Evolutionary conservation across 2,888 invertebrate species (phyloP).

Genomic region (Cephalotes varians): DNA sequence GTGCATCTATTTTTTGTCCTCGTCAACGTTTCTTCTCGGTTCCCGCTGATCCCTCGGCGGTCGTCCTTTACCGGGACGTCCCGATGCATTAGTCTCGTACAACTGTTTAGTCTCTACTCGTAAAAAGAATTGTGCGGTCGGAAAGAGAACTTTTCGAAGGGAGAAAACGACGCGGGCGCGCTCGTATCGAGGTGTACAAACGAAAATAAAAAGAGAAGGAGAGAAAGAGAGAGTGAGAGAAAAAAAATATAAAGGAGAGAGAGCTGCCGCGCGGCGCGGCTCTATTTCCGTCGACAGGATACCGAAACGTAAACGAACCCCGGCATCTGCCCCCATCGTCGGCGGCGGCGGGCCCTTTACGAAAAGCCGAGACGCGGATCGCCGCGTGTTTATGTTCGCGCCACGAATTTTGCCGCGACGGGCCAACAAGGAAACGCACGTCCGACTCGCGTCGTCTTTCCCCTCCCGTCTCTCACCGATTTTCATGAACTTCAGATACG

Average conservation of each 20-base stretch:
- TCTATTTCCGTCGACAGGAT: constrained; percentile 71
- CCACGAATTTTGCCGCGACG: constrained; percentile 48
- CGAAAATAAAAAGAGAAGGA: constrained; percentile 28
- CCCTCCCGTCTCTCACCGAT: constrained; percentile 5
- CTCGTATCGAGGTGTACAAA: constrained; percentile 43
- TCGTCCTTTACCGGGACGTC: constrained; percentile 52
- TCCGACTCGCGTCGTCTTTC: no score
- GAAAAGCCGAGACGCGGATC: constrained; percentile 59
- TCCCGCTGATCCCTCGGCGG: constrained; percentile 24
- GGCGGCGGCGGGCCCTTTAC: constrained; percentile 42
- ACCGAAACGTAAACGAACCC: constrained; percentile 68
- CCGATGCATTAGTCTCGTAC: constrained; percentile 59
- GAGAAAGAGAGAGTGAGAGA: not conserved
- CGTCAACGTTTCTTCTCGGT: constrained; percentile 47
- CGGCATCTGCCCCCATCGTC: constrained; percentile 59
- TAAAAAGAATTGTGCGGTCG: constrained; percentile 53
- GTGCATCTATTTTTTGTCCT: constrained; percentile 54
- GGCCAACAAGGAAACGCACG: constrained; percentile 36
- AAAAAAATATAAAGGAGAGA: constrained; percentile 1
- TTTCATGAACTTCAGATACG: constrained; percentile 39
- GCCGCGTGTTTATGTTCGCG: constrained; percentile 62
- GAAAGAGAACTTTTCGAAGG: constrained; percentile 43
- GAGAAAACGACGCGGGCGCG: constrained; percentile 20
- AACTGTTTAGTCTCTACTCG: constrained; percentile 62
- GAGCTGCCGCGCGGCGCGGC: constrained; percentile 13